These are phyloP conservation scores for Galerucella pusilla DNA, from an alignment of 2,888 invertebrate species.

Conservation along the genomic window DNA sequence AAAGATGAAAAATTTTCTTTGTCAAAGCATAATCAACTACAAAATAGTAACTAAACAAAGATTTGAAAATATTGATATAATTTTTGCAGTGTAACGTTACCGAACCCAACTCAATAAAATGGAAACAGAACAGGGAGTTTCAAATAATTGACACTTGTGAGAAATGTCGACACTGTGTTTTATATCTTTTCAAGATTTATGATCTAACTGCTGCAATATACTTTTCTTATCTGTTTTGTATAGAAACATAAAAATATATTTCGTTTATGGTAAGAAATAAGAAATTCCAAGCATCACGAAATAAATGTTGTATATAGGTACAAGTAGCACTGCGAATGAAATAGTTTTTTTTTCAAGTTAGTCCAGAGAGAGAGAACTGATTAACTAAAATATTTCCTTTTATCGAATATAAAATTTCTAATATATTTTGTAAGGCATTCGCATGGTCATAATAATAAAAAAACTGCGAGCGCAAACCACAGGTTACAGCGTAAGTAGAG, in stretches of 20 bases:
- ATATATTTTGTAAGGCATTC: no score
- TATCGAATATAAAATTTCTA: no score
- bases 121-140: constrained; percentile 38
- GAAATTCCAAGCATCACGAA: neutral
- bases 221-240: constrained; percentile 13
- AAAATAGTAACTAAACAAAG: neutral
- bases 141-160: constrained; percentile 58
- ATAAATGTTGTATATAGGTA: neutral
- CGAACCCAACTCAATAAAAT: constrained; percentile 33
- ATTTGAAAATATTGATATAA: neutral
- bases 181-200: constrained; percentile 53
- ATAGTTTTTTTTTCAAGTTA: no score
- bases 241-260: neutral
- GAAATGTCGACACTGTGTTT: constrained; percentile 55
- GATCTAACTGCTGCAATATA: constrained; percentile 36
- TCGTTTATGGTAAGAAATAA: neutral
- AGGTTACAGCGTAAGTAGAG: no score
- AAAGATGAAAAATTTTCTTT: no score
- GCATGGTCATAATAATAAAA: no score
- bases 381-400: no score
- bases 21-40: no score
- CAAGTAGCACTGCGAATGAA: neutral
- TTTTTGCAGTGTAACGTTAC: neutral
- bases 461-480: no score
- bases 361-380: no score